Evolutionary conservation across 2,113 vertebrate species (phyloP).

Genomic region (Cephalopterus ornatus): DNA sequence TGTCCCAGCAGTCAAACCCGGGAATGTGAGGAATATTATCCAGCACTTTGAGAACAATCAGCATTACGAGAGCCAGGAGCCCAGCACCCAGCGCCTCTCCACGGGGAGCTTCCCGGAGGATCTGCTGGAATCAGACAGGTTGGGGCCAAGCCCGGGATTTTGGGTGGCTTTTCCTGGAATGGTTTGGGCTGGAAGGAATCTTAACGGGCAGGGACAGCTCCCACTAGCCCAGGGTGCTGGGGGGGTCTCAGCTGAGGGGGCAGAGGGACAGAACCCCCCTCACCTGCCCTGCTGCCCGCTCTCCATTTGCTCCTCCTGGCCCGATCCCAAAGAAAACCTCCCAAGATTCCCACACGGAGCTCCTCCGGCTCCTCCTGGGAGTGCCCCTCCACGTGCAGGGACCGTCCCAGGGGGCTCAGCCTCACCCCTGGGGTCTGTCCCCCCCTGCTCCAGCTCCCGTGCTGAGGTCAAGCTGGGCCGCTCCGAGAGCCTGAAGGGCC

Average conservation of each 20-base stretch:
- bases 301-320: no score
- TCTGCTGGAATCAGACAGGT: conserved; percentile 76
- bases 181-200: not conserved
- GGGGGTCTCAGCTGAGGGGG: no score
- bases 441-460: conserved; percentile 47
- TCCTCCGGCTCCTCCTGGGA: not conserved
- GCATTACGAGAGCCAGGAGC: conserved; percentile 71
- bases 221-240: no score
- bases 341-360: not conserved
- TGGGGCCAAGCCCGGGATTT: not conserved
- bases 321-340: not conserved
- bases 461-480: conserved; percentile 84
- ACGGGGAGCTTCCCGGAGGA: conserved; percentile 89
- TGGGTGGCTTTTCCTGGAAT: no score
- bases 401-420: not conserved
- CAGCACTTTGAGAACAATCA: conserved; percentile 93
- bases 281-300: no score
- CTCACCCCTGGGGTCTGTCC: not conserved
- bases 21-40: conserved; percentile 91
- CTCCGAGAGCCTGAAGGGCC: conserved; percentile 90
- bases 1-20: conserved; percentile 76
- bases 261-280: no score
- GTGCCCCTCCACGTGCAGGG: not conserved
- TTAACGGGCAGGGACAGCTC: no score
- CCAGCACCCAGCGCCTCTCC: conserved; percentile 77